A percentile compares a stretch with the other conserved stretches of the same genome.
phyloP scores from a whole-genome alignment of 2,888 invertebrate genomes.

The Caenorhabditis afra region DNA sequence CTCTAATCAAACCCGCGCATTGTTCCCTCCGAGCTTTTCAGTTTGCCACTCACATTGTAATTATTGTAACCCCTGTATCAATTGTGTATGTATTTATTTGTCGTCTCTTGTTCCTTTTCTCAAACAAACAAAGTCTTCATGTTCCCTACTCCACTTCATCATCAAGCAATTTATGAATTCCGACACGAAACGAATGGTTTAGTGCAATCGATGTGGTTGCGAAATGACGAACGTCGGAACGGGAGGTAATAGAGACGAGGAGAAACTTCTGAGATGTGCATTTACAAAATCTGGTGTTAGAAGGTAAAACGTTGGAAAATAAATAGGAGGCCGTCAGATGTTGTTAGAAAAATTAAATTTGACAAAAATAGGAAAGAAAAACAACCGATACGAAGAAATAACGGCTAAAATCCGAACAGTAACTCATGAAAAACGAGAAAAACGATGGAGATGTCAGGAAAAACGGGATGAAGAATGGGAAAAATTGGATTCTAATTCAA shows the following conservation, averaged over 20 bases:
- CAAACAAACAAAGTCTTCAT: constrained; percentile 1
- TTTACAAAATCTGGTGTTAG: constrained; percentile 49
- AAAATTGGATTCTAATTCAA: constrained; percentile 44
- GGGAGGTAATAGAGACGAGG: constrained; percentile 6
- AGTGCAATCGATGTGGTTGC: constrained; percentile 8
- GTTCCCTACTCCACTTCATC: background rate
- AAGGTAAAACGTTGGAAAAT: constrained; percentile 48
- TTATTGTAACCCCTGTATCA: constrained; percentile 11
- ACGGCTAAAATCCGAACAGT: constrained; percentile 9
- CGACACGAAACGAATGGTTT: constrained; percentile 5
- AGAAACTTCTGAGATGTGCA: constrained; percentile 25
- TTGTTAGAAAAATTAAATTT: constrained; percentile 40
- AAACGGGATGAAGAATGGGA: constrained; percentile 3
- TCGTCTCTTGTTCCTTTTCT: constrained; percentile 3
- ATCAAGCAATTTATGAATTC: constrained; percentile 16
- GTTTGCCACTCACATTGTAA: constrained; percentile 1
- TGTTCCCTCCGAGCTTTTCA: constrained; percentile 37
- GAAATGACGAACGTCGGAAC: constrained; percentile 6
- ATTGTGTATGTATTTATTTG: constrained; percentile 47
- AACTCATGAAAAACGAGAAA: constrained; percentile 17
- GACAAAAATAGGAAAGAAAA: constrained; percentile 33
- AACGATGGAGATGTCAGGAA: constrained; percentile 19
- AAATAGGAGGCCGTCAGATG: constrained; percentile 23
- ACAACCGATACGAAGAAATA: constrained; percentile 8
- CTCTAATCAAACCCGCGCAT: constrained; percentile 27